These are phyloP conservation scores for Fragum whitleyi DNA, from an alignment of 2,888 invertebrate genomes.

Conservation along the genomic window DNA sequence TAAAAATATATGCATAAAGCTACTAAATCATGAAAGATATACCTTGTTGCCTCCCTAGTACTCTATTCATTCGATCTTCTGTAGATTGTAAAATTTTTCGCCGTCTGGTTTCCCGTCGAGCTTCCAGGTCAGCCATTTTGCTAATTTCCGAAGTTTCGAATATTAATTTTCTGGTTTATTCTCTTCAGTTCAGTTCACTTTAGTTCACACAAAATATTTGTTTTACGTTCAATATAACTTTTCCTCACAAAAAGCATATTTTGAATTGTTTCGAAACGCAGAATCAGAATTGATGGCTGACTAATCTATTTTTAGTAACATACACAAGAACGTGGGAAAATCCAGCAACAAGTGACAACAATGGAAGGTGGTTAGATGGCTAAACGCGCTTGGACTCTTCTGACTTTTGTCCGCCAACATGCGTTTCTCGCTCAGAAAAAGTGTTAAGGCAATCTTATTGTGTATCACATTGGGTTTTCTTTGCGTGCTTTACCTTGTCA, in stretches of 20 bases:
- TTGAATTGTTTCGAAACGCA: too few species aligned
- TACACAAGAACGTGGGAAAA: slow-evolving; percentile 38
- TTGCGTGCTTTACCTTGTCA: neutral
- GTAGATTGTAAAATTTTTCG: slow-evolving; percentile 76
- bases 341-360: slow-evolving; percentile 36
- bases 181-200: too few species aligned
- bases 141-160: neutral
- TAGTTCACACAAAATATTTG: too few species aligned
- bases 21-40: too few species aligned
- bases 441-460: slow-evolving; percentile 20
- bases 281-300: too few species aligned
- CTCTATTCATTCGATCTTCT: slow-evolving; percentile 74
- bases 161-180: neutral
- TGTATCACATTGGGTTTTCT: neutral
- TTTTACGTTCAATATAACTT: too few species aligned
- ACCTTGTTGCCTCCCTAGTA: slow-evolving; percentile 55
- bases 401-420: neutral
- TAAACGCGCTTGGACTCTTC: neutral
- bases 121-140: slow-evolving; percentile 72
- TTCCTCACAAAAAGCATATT: too few species aligned
- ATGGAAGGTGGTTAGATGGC: neutral
- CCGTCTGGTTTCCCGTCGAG: slow-evolving; percentile 73
- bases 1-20: too few species aligned
- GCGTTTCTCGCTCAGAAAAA: slow-evolving; percentile 30
- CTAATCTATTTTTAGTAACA: slow-evolving; percentile 26